These are phyloP conservation scores for Alethe diademata DNA, from an alignment of 2,113 vertebrate genomes.

Conservation along the genomic window DNA sequence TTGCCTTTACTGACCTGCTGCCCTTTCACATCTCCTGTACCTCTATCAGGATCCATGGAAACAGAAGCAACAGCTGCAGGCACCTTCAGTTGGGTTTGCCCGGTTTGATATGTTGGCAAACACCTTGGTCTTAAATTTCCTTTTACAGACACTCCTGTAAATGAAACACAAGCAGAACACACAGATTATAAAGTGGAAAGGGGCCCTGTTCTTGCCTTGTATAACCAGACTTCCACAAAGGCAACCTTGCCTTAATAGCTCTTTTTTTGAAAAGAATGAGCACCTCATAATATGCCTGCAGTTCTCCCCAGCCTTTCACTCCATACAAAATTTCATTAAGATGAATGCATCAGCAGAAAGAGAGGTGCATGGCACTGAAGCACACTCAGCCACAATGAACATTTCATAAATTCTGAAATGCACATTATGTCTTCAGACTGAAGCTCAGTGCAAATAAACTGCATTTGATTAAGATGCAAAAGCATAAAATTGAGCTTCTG, in stretches of 20 bases:
- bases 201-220: background rate
- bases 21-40: background rate
- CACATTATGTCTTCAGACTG: background rate
- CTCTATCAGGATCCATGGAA: slow-evolving; percentile 53
- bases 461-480: background rate
- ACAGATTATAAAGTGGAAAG: background rate
- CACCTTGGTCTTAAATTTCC: slow-evolving; percentile 52
- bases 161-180: slow-evolving; percentile 39
- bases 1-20: slow-evolving; percentile 66
- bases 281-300: background rate
- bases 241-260: background rate
- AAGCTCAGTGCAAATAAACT: background rate
- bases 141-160: slow-evolving; percentile 71
- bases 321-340: background rate
- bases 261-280: background rate
- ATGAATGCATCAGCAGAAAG: background rate
- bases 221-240: background rate
- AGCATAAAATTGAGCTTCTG: background rate
- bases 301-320: background rate
- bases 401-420: background rate
- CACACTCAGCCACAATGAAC: background rate
- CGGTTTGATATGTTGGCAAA: slow-evolving; percentile 28
- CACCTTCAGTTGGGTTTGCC: slow-evolving; percentile 57
- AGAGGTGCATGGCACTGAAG: background rate
- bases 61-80: slow-evolving; percentile 15